These are phyloP conservation scores for Dendrocincla tyrannina DNA, from an alignment of 2,797 vertebrate genomes.

Conservation along the genomic window DNA sequence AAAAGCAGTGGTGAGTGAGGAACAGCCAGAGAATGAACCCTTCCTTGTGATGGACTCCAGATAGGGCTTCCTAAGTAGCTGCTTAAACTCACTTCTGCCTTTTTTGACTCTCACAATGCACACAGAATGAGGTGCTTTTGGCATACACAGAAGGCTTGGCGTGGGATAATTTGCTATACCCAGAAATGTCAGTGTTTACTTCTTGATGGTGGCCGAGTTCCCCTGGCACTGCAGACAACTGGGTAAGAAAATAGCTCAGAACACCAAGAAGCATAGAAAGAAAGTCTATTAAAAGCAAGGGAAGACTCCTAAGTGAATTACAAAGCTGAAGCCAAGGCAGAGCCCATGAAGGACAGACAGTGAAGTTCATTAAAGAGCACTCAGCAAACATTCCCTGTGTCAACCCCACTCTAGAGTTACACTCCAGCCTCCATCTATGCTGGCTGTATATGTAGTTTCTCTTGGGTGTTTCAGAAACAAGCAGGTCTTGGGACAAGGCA, in stretches of 20 bases:
- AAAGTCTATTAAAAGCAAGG: not conserved
- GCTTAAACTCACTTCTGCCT: not conserved
- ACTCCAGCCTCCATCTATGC: not conserved
- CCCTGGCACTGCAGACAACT: not conserved
- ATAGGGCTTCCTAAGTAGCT: not conserved
- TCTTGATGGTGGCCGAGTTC: accelerated
- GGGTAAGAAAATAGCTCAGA: not conserved
- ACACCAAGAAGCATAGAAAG: not conserved
- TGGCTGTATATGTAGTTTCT: not conserved
- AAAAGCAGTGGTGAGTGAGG: accelerated
- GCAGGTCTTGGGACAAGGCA: not conserved
- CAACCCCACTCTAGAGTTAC: not conserved
- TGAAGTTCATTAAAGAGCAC: not conserved
- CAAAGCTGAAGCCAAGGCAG: not conserved
- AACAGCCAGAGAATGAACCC: not conserved
- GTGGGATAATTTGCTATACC: not conserved
- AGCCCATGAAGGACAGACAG: not conserved
- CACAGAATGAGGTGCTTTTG: not conserved
- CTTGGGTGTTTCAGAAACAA: accelerated
- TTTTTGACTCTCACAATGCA: accelerated
- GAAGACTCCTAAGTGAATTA: not conserved
- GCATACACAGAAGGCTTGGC: not conserved
- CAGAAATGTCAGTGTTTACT: not conserved
- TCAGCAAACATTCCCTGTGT: not conserved
- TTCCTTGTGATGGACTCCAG: not conserved